These are phyloP conservation scores for Smittia sp. DNA, from an alignment of 2,888 invertebrate species.

Conservation along the genomic window DNA sequence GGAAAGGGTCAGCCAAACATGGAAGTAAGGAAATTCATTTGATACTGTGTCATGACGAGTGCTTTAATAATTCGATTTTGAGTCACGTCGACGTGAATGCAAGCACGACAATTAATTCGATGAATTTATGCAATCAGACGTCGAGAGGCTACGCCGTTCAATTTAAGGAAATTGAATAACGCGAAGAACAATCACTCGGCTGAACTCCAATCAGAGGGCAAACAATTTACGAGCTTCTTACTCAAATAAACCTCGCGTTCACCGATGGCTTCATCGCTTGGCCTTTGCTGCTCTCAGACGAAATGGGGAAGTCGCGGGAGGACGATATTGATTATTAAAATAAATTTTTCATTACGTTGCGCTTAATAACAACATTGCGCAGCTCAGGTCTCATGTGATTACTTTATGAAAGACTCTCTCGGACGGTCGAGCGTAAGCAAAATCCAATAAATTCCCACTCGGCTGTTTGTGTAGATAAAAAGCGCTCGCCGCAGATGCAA, in stretches of 20 bases:
- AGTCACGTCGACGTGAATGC: no score
- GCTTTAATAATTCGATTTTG: no score
- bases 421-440: no score
- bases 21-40: no score
- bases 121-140: no score
- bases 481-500: no score
- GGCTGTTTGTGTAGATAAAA: no score
- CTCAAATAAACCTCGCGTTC: constrained; percentile 5
- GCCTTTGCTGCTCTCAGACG: not conserved
- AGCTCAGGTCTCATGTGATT: not conserved
- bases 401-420: not conserved
- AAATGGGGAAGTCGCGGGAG: constrained; percentile 13
- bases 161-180: not conserved
- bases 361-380: not conserved
- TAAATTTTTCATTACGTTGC: constrained; percentile 15
- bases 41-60: no score
- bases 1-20: no score
- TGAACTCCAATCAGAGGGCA: not conserved
- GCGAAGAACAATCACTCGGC: not conserved
- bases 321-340: constrained; percentile 17
- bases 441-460: no score
- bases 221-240: constrained; percentile 17
- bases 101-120: no score
- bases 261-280: constrained; percentile 20
- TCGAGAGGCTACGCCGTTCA: not conserved